Conservation (phyloP, 1,140 invertebrate species). For the Drosophila athabasca region DNA sequence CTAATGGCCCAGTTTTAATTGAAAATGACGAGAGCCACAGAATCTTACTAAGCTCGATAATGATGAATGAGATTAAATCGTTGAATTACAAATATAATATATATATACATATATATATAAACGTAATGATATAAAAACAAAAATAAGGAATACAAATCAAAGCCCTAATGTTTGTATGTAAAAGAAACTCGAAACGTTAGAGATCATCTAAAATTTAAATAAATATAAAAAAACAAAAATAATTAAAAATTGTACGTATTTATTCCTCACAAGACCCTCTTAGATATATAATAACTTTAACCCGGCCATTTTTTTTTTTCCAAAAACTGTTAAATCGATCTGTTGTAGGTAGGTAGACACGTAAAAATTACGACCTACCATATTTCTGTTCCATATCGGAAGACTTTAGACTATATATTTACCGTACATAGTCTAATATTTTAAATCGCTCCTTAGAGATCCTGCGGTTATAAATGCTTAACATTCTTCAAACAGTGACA, state of each 20-base stretch:
- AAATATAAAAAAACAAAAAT: slow-evolving; percentile 80
- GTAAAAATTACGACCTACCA: too few species aligned
- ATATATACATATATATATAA: slow-evolving; percentile 59
- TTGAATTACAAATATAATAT: slow-evolving; percentile 78
- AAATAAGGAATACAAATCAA: slow-evolving; percentile 40
- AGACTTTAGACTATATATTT: too few species aligned
- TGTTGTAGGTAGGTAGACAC: too few species aligned
- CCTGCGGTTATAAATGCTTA: too few species aligned
- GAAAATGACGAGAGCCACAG: slow-evolving; percentile 27
- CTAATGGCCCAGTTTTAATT: slow-evolving; percentile 56
- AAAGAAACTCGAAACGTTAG: slow-evolving; percentile 82
- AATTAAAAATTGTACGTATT: slow-evolving; percentile 35
- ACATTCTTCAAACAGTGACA: too few species aligned
- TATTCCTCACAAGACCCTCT: too few species aligned
- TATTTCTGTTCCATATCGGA: too few species aligned
- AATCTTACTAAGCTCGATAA: slow-evolving; percentile 47
- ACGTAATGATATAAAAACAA: slow-evolving; percentile 49
- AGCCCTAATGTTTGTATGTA: slow-evolving; percentile 81
- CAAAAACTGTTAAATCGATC: too few species aligned
- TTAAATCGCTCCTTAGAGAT: too few species aligned
- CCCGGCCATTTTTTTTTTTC: too few species aligned
- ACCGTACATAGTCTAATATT: too few species aligned
- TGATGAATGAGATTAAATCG: slow-evolving; percentile 69
- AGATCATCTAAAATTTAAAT: slow-evolving; percentile 83
- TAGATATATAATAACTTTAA: too few species aligned